Percentiles rank a stretch among this genome's conserved stretches.
These are phyloP conservation scores for Piaya cayana DNA, from an alignment of 2,113 vertebrate genomes.

Conservation along the genomic window DNA sequence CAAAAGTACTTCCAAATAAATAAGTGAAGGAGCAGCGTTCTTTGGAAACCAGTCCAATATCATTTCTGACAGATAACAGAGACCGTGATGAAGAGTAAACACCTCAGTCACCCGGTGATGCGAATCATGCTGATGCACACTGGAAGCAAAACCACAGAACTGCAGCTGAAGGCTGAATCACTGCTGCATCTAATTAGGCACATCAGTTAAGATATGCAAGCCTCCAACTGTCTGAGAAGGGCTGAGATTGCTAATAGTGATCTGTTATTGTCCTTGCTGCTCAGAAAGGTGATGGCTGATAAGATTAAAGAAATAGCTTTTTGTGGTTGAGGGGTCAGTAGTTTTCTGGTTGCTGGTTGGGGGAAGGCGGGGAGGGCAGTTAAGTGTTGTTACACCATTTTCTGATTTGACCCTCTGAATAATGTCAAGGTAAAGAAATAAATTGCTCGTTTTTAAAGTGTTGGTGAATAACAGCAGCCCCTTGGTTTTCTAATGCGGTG, in stretches of 20 bases:
- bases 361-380: not conserved
- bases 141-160: conserved; percentile 6
- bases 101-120: conserved; percentile 28
- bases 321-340: not conserved
- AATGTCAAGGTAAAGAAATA: conserved; percentile 57
- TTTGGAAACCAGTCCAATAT: not conserved
- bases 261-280: not conserved
- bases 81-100: conserved; percentile 13
- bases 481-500: conserved; percentile 57
- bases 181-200: conserved; percentile 38
- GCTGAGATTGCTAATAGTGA: not conserved
- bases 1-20: conserved; percentile 31
- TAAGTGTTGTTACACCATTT: conserved; percentile 13
- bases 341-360: not conserved
- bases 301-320: not conserved
- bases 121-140: not conserved
- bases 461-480: conserved; percentile 40
- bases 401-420: conserved; percentile 48
- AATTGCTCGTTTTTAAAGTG: not conserved
- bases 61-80: conserved; percentile 7
- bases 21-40: not conserved
- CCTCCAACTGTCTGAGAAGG: conserved; percentile 9
- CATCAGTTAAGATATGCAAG: conserved; percentile 18
- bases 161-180: not conserved
- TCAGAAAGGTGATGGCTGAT: not conserved